Evolutionary conservation across 2,888 invertebrate genomes (phyloP), one percentile per base, ranked within the genome.

Genomic region (Andrena flavipes): DNA sequence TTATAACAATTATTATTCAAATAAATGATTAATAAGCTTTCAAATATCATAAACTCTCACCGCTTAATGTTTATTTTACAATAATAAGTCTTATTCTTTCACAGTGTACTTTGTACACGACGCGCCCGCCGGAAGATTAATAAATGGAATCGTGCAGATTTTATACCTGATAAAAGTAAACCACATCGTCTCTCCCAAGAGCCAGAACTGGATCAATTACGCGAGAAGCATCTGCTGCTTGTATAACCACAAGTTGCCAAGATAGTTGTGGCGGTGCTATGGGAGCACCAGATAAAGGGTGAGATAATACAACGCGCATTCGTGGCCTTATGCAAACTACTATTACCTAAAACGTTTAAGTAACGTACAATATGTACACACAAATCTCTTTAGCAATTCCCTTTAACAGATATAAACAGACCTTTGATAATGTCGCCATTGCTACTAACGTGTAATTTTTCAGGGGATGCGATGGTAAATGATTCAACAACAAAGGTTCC

Each of bases 341-440:
- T 80, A 98, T 96, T 59, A 97, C 95, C 96, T 96, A 91, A 68
- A 72, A 75, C 75, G 48, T 71, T 48, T 23, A 65, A 76, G 2
- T 48, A 60, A 93, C 87, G 94, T 20, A 94, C 87, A 4, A 94
- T 26, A 94, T 60, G 6, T 26, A 59, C 3, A 48, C 35, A 7
- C 26, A 64, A 56, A 51, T 23, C n/a, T 54, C 35, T 20, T 51
- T 20, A 1, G 29, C 42, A n/a, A 20, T 29, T 63, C 48, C 10
- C 20, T 60, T 59, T 60, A 26, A 3, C 94, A 94, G 1, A 94
- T 16, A 94, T 51, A 93, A 92, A 10, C 94, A 94, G 80, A 98
- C 97, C 94, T 98, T 98, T 0, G 99, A 98, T 65, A 99, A 95
- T 0, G 99, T 99, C 0, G 99, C 99, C 95, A 99, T 96, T 0